A percentile compares a stretch with the other conserved stretches of the same genome.
Evolutionary conservation across 1,140 invertebrate species (phyloP).

Genomic region (Drosophila biarmipes): DNA sequence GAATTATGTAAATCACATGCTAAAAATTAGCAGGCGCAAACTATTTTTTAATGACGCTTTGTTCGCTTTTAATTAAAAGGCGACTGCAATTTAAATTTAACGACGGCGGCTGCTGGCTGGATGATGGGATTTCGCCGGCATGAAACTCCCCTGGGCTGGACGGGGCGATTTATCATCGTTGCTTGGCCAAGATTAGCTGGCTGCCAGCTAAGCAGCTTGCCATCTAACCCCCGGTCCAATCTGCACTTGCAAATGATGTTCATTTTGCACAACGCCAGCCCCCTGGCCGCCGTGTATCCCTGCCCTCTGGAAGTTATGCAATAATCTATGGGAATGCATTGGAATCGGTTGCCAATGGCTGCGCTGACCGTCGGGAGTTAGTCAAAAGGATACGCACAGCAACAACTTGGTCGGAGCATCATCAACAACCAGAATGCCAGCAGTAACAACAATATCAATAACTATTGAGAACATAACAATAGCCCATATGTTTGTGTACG

Average conservation of each 20-base stretch:
- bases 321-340: slow-evolving; percentile 77
- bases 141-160: slow-evolving; percentile 22
- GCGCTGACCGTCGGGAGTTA: slow-evolving; percentile 54
- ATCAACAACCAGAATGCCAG: slow-evolving; percentile 12
- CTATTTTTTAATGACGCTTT: slow-evolving; percentile 80
- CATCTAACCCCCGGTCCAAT: slow-evolving; percentile 40
- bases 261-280: slow-evolving; percentile 37
- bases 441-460: slow-evolving; percentile 7
- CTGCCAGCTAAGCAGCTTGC: slow-evolving; percentile 25
- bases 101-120: slow-evolving; percentile 11
- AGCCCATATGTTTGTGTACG: too few relatives aligned
- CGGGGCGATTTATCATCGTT: slow-evolving; percentile 15
- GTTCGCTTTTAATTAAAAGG: slow-evolving; percentile 76
- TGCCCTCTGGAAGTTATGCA: slow-evolving; percentile 72
- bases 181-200: slow-evolving; percentile 2
- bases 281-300: slow-evolving; percentile 4
- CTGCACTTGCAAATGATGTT: slow-evolving; percentile 75
- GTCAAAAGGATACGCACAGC: slow-evolving; percentile 57
- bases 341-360: slow-evolving; percentile 71
- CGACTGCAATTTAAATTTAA: slow-evolving; percentile 78
- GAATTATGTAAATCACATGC: slow-evolving; percentile 79
- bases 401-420: slow-evolving; percentile 16
- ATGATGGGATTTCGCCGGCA: neutral
- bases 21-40: slow-evolving; percentile 81
- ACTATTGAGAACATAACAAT: neutral